phyloP scores from a whole-genome alignment of 1,140 invertebrate species.

The Ctenoplectra terminalis region DNA sequence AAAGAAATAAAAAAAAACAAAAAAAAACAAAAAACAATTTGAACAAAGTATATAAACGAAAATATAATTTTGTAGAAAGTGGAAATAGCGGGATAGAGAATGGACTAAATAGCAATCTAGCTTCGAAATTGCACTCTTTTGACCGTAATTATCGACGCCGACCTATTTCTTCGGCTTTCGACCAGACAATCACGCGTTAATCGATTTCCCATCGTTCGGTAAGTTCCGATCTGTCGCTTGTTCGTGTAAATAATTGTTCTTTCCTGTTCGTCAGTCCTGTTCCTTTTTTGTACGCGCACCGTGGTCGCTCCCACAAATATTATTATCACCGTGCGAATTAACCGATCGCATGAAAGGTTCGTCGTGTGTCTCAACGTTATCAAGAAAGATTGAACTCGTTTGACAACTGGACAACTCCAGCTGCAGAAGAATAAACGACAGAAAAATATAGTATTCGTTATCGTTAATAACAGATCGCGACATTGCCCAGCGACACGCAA shows the following conservation, averaged over 20 bases:
- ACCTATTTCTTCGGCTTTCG: constrained; percentile 23
- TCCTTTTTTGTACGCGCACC: neutral
- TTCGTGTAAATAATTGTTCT: constrained; percentile 33
- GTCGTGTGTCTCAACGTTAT: neutral
- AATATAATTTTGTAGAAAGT: neutral
- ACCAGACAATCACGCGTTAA: constrained; percentile 3
- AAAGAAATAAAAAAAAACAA: too few relatives aligned
- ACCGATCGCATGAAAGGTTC: constrained; percentile 19
- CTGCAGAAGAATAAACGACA: constrained; percentile 13
- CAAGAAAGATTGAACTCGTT: neutral
- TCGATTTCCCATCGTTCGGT: constrained; percentile 1
- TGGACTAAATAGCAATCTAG: neutral
- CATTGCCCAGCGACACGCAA: constrained; percentile 7
- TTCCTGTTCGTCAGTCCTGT: neutral
- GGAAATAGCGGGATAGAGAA: neutral
- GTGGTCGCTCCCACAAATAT: too few relatives aligned
- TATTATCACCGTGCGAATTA: constrained; percentile 19
- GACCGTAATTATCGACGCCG: constrained; percentile 16
- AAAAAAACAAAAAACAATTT: too few relatives aligned
- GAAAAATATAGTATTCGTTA: constrained; percentile 44
- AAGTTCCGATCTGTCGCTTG: neutral
- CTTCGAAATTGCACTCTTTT: neutral
- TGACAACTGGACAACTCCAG: constrained; percentile 2
- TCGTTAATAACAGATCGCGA: constrained; percentile 50
- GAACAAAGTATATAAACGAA: too few relatives aligned